phyloP scores from a whole-genome alignment of 1,140 invertebrate genomes.

The Plodia interpunctella region DNA sequence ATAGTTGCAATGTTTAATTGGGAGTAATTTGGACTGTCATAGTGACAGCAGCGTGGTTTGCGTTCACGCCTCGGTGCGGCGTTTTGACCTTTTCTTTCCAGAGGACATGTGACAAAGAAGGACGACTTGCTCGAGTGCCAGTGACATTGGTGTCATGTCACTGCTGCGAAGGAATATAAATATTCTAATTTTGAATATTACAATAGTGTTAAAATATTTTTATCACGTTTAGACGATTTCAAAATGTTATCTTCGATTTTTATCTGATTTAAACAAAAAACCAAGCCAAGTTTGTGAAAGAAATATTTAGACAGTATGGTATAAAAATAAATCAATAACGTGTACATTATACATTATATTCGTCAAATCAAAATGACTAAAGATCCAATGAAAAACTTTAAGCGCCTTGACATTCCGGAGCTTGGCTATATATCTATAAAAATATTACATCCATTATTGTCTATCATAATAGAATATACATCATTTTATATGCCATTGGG shows the following conservation, averaged over 20 bases:
- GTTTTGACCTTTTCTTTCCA: not conserved
- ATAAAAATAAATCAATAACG: too few relatives aligned
- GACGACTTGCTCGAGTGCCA: not conserved
- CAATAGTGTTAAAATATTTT: too few relatives aligned
- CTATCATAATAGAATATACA: not conserved
- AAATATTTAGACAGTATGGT: too few relatives aligned
- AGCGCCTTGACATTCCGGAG: not conserved
- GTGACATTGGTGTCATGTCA: not conserved
- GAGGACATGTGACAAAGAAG: not conserved
- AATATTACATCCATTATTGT: not conserved
- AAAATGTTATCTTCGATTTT: too few relatives aligned
- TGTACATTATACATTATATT: not conserved
- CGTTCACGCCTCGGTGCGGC: not conserved
- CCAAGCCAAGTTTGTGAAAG: too few relatives aligned
- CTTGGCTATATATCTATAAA: not conserved
- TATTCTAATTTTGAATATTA: too few relatives aligned
- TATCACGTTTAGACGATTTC: too few relatives aligned
- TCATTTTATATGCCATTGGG: conserved; percentile 2
- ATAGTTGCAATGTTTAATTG: conserved; percentile 4
- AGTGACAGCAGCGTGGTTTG: not conserved
- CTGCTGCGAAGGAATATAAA: not conserved
- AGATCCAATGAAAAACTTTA: not conserved
- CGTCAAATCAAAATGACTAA: not conserved
- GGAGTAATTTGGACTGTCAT: not conserved
- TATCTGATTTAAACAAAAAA: too few relatives aligned